Base-by-base conservation (phyloP, 2,113 vertebrate species). In the Excalfactoria chinensis region DNA sequence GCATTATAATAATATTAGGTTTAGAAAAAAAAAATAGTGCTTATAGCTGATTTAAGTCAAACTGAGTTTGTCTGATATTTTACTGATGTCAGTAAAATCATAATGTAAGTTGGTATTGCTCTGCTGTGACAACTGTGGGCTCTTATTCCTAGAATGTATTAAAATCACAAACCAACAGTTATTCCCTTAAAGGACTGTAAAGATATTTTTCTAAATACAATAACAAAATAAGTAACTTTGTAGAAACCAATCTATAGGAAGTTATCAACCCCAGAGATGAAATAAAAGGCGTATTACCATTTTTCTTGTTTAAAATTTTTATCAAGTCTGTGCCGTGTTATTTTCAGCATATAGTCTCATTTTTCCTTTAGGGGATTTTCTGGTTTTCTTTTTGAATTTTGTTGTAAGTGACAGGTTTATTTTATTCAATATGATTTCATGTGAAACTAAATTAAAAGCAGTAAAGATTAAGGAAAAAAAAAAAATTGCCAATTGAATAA, bases 11-110 rank as follows among this genome's bases (percentile, higher is more conserved):
- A 86, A 96, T 95, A 91, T 93, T 95, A 96, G 56, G 48, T 93
- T 96, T 93, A 55, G 66, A 22, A 88, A 96, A 41, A 37, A 37
- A 96, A 95, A 96, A 89, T 93, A 91, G 82, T 85, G 93, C 93
- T 96, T 95, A 93, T 94, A 94, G 93, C 87, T 95, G 96, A 96
- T 96, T 93, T 95, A 84, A 96, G 91, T 96, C 95, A 96, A 87
- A 92, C 63, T 63, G 86, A 92, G 60, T 95, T 96, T 96, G 87
- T 89, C 66, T 96, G 92, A 93, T 94, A 64, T 92, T 95, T 94
- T 96, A 96, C 91, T 96, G 87, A 96, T 95, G 94, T 91, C 93
- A 95, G 75, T 94, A 95, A 93, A 94, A 93, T 96, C 91, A 81
- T 86, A 86, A 56, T 71, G 16, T 86, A 92, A 85, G 84, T 90